Percentiles rank a stretch among this genome's conserved stretches.
These are phyloP conservation scores for Monomorium pharaonis DNA, from an alignment of 1,140 invertebrate genomes.

Conservation along the genomic window DNA sequence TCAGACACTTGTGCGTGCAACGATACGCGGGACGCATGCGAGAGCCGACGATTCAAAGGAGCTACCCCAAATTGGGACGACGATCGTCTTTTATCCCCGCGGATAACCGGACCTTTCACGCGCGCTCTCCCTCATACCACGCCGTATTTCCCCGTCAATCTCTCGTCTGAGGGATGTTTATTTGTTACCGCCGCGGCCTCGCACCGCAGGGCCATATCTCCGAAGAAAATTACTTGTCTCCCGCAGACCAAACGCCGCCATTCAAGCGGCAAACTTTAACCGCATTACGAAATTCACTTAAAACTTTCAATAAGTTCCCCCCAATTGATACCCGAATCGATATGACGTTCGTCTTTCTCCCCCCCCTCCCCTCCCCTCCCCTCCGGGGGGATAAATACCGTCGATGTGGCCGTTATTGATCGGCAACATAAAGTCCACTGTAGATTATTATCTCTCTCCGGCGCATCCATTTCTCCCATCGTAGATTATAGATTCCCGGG, in stretches of 20 bases:
- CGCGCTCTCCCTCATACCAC: background rate
- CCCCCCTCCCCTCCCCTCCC: background rate
- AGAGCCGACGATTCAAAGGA: conserved; percentile 4
- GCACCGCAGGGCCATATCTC: background rate
- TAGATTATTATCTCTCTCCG: conserved; percentile 69
- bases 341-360: conserved; percentile 25
- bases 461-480: conserved; percentile 65
- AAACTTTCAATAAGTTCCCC: conserved; percentile 53
- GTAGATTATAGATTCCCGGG: conserved; percentile 69
- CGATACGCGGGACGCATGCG: background rate
- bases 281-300: conserved; percentile 61
- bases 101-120: background rate
- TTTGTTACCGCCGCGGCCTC: conserved; percentile 14
- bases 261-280: conserved; percentile 54
- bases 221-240: conserved; percentile 52
- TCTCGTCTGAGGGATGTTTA: conserved; percentile 35
- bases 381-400: conserved; percentile 46
- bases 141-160: conserved; percentile 10
- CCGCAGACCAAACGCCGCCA: conserved; percentile 42
- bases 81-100: background rate
- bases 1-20: background rate
- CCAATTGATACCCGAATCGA: conserved; percentile 53
- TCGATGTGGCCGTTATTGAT: conserved; percentile 63
- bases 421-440: conserved; percentile 65
- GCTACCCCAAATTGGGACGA: background rate